phyloP scores from a whole-genome alignment of 2,797 vertebrate species.

The Poecile montanus region DNA sequence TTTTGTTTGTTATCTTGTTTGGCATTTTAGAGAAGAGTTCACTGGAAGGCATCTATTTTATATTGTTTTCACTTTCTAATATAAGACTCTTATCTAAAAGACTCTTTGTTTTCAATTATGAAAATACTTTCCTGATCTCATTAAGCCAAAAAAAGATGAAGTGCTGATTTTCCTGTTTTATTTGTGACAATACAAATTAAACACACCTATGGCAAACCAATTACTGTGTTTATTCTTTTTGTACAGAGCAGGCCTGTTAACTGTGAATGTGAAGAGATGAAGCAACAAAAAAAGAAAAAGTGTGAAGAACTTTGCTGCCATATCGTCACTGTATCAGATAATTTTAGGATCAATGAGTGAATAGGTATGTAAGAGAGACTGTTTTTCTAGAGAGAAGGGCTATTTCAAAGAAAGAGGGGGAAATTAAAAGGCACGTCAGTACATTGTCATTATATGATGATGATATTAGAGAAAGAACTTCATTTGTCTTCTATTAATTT shows the following conservation, averaged over 20 bases:
- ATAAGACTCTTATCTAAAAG: conserved; percentile 17
- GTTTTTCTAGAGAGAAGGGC: background rate
- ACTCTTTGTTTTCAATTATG: conserved; percentile 50
- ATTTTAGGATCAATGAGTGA: background rate
- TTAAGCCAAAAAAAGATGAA: conserved; percentile 55
- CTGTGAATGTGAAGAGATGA: background rate
- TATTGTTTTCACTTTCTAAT: conserved; percentile 24
- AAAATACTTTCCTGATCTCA: conserved; percentile 59
- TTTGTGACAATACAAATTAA: conserved; percentile 62
- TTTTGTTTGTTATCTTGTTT: conserved; percentile 32
- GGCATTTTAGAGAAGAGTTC: conserved; percentile 20
- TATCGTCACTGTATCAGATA: background rate
- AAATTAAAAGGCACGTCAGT: background rate
- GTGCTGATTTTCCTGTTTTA: conserved; percentile 46
- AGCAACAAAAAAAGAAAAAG: background rate
- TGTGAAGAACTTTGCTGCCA: background rate
- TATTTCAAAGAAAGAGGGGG: background rate
- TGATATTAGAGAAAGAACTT: background rate
- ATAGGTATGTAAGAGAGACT: background rate
- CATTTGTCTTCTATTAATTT: background rate
- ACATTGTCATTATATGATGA: background rate
- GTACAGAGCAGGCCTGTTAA: background rate
- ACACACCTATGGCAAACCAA: conserved; percentile 24
- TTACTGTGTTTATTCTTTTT: background rate
- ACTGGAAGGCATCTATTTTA: conserved; percentile 10